Conservation (phyloP, 1,140 invertebrate genomes). For the Drepana arcuata region DNA sequence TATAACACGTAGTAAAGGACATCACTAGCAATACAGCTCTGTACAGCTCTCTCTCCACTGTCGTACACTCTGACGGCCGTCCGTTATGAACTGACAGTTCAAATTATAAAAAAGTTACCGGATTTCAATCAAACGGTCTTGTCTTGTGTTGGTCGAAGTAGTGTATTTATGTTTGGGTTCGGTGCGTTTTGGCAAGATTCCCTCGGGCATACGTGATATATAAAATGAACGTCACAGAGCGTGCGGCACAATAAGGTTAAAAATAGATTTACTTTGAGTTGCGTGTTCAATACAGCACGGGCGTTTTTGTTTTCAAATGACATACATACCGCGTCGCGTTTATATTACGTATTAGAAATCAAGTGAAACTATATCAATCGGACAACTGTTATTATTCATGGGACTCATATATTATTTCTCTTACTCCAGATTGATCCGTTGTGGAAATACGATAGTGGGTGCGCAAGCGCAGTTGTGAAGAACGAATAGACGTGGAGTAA, state of each 20-base stretch:
- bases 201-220: slow-evolving; percentile 50
- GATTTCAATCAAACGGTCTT: slow-evolving; percentile 61
- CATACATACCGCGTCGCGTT: slow-evolving; percentile 45
- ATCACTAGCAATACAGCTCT: neutral
- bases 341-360: slow-evolving; percentile 50
- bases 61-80: neutral
- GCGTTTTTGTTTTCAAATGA: slow-evolving; percentile 67
- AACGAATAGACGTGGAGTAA: neutral
- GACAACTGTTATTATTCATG: slow-evolving; percentile 51
- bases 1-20: no score
- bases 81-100: slow-evolving; percentile 18
- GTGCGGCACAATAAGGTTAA: slow-evolving; percentile 56
- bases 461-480: neutral
- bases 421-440: slow-evolving; percentile 17
- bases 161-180: slow-evolving; percentile 29
- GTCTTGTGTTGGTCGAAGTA: slow-evolving; percentile 11
- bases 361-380: slow-evolving; percentile 54
- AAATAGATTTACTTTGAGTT: slow-evolving; percentile 66
- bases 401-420: slow-evolving; percentile 43
- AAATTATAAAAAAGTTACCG: slow-evolving; percentile 41
- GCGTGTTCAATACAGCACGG: slow-evolving; percentile 38
- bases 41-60: neutral
- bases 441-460: slow-evolving; percentile 4
- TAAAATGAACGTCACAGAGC: slow-evolving; percentile 51
- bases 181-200: slow-evolving; percentile 63